Evolutionary conservation across 2,113 vertebrate species (phyloP).

Genomic region (Montifringilla adamsi): DNA sequence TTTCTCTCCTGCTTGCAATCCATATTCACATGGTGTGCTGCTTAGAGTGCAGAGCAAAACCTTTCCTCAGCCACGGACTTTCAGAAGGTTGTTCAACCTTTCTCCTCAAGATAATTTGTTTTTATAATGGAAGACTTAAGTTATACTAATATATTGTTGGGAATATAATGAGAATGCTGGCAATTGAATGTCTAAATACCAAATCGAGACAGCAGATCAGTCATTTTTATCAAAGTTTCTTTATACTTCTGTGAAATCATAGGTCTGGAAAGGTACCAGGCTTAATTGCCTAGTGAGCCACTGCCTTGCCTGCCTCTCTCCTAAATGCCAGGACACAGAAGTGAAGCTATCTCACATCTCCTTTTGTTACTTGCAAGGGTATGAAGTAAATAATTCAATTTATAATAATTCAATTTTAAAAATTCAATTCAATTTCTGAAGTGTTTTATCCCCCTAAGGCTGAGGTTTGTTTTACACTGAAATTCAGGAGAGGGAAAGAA

Average conservation of each 20-base stretch:
- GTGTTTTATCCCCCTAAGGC: background rate
- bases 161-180: background rate
- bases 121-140: background rate
- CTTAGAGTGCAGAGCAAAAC: constrained; percentile 34
- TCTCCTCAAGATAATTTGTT: background rate
- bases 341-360: background rate
- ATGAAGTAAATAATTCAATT: constrained; percentile 2
- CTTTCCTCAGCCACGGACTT: background rate
- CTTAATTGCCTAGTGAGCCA: background rate
- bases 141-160: background rate
- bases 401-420: background rate
- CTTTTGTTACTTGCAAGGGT: background rate
- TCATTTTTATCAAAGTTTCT: background rate
- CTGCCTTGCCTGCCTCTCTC: background rate
- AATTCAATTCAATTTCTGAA: background rate
- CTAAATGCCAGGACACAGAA: background rate
- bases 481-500: background rate
- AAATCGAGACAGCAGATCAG: background rate
- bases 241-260: background rate
- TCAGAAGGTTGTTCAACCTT: background rate
- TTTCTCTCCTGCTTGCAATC: background rate
- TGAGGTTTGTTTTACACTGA: background rate
- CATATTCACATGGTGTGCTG: background rate
- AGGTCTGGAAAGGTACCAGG: background rate
- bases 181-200: background rate